Base-by-base conservation (phyloP, 92 coral and sea anemone genomes). In the Epizoanthus ramosus region DNA sequence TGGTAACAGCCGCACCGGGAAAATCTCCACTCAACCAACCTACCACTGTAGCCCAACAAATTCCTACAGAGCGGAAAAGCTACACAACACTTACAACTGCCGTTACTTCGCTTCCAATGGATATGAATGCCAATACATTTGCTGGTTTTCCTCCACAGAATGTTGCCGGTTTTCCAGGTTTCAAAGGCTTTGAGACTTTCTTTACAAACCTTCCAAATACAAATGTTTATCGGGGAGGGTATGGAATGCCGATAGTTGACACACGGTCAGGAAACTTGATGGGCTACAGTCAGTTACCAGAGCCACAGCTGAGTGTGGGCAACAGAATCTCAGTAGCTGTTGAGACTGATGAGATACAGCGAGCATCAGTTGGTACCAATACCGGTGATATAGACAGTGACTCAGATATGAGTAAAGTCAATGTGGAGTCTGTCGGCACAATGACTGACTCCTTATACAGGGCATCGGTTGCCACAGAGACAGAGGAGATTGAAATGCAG, bases 361-460 rank as follows among this genome's bases (percentile, higher is more conserved):
- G 86, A 79, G 88, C 92, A 68, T 80, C 92, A 0, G 91, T 92
- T n/a, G 95, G 90, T 3, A 93, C 98, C 1, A 93, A 91, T 73
- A 93, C 98, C 22, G 94, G 91, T 56, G 90, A 81, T 64, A 85
- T 59, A 58, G 80, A 86, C 3, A 68, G 28, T 50, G 47, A 58
- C 8, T 43, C 86, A 18, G 87, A 79, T 31, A 31, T 23, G 50
- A 24, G 54, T 22, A 86, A 59, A 58, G 81, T 64, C 68, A 86
- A 84, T 73, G 71, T 80, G 84, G 87, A 84, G 23, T 93, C 98
- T 0, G 75, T 87, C 8, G 98, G 98, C 18, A 93, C 98, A 76
- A 93, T 93, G 98, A 93, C 98, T 6, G 98, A 93, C 47, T 91
- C 98, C 9, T 68, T 93, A 68, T 89, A 88, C 87, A 84, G 84